Percentiles rank a stretch among this genome's conserved stretches.
phyloP scores from a whole-genome alignment of 2,888 invertebrate genomes.

The Opisthograptis luteolata region DNA sequence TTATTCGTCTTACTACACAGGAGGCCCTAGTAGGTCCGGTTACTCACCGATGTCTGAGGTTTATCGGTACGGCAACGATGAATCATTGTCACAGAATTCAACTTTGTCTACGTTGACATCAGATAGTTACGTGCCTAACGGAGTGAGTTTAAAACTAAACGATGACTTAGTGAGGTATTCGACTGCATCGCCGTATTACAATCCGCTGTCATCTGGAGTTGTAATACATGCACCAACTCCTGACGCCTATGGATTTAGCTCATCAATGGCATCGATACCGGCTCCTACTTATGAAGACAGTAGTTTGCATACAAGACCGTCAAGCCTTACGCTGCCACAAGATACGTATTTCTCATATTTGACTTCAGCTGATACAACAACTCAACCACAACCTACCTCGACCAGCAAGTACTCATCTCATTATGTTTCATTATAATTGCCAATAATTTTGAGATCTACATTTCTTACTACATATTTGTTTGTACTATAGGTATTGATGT shows the following conservation, averaged over 20 bases:
- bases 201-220: constrained; percentile 58
- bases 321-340: constrained; percentile 57
- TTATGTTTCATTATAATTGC: constrained; percentile 69
- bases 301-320: constrained; percentile 53
- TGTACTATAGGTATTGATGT: no score
- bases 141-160: constrained; percentile 67
- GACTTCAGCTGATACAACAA: constrained; percentile 54
- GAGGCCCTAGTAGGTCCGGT: constrained; percentile 61
- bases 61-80: constrained; percentile 77
- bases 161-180: constrained; percentile 69
- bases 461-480: not conserved
- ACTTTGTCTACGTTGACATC: constrained; percentile 61
- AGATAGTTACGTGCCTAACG: constrained; percentile 76
- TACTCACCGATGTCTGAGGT: constrained; percentile 77
- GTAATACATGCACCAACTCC: constrained; percentile 61
- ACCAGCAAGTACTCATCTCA: constrained; percentile 66
- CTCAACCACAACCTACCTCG: constrained; percentile 53
- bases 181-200: constrained; percentile 63
- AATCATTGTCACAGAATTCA: constrained; percentile 72
- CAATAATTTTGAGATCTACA: no score
- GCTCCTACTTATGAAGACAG: constrained; percentile 70
- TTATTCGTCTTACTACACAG: constrained; percentile 71
- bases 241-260: constrained; percentile 62
- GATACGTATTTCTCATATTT: constrained; percentile 72
- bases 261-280: constrained; percentile 54